phyloP scores from a whole-genome alignment of 2,113 vertebrate species.

The Laterallus jamaicensis region DNA sequence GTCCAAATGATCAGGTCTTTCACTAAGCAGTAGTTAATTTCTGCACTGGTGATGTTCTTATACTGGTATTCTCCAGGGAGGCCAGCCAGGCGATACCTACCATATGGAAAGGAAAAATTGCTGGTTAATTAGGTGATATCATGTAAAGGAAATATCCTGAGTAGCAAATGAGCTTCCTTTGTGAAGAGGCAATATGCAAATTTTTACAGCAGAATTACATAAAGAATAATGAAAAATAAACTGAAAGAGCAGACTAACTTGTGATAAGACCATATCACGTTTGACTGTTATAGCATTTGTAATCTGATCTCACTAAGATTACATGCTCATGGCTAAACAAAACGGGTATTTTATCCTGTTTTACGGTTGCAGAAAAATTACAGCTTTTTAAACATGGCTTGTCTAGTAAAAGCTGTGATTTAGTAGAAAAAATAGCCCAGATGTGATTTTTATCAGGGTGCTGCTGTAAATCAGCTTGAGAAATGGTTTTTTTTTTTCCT shows the following conservation, averaged over 20 bases:
- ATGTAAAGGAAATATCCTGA: neutral
- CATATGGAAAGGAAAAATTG: neutral
- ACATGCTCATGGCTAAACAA: conserved; percentile 11
- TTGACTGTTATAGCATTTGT: neutral
- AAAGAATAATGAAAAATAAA: neutral
- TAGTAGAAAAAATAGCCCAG: conserved; percentile 16
- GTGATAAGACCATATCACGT: neutral
- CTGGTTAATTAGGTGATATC: neutral
- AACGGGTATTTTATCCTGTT: neutral
- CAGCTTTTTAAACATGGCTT: conserved; percentile 33
- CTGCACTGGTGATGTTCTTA: conserved; percentile 93
- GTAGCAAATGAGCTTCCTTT: neutral
- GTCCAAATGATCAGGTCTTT: conserved; percentile 97
- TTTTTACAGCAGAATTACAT: neutral
- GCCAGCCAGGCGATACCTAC: conserved; percentile 92
- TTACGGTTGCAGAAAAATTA: conserved; percentile 37
- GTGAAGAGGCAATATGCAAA: neutral
- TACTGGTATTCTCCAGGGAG: conserved; percentile 93
- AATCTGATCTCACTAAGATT: conserved; percentile 11
- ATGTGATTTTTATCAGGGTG: conserved; percentile 29
- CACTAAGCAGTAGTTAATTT: conserved; percentile 95
- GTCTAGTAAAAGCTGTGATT: conserved; percentile 36
- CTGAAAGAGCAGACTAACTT: neutral
- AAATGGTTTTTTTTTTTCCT: neutral
- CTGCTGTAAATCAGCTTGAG: conserved; percentile 17